Percentiles rank a stretch among this genome's conserved stretches.
Conservation (phyloP, 2,797 vertebrate genomes). For the Poliocrania exsul region DNA sequence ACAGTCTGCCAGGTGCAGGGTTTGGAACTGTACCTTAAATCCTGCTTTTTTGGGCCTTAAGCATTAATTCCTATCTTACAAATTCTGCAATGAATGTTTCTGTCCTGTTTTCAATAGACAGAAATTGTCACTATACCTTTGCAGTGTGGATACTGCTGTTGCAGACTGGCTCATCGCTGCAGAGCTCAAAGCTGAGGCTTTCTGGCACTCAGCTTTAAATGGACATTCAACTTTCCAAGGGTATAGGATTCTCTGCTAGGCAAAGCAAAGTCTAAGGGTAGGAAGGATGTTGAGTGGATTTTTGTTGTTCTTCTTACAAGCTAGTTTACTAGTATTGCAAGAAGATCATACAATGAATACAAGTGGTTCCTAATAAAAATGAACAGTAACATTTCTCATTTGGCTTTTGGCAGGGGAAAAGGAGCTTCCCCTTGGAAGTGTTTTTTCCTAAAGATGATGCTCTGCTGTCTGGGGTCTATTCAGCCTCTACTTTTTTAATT, state of each 20-base stretch:
- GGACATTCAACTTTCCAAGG: not conserved
- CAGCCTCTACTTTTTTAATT: not conserved
- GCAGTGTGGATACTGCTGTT: not conserved
- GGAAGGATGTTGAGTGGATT: not conserved
- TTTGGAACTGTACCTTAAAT: fast-evolving
- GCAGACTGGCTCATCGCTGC: not conserved
- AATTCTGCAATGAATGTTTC: not conserved
- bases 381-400: not conserved
- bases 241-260: not conserved
- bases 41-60: not conserved
- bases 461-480: not conserved
- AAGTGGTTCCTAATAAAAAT: not conserved
- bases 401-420: not conserved
- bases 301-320: not conserved
- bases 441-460: not conserved
- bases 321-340: not conserved
- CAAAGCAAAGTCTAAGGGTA: not conserved
- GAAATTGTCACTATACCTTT: not conserved
- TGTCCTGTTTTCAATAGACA: not conserved
- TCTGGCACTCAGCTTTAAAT: not conserved
- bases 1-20: not conserved
- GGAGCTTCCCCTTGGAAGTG: not conserved
- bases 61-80: not conserved
- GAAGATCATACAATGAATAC: not conserved
- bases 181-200: not conserved